These are phyloP conservation scores for Chionis minor DNA, from an alignment of 2,113 vertebrate genomes.

Conservation along the genomic window DNA sequence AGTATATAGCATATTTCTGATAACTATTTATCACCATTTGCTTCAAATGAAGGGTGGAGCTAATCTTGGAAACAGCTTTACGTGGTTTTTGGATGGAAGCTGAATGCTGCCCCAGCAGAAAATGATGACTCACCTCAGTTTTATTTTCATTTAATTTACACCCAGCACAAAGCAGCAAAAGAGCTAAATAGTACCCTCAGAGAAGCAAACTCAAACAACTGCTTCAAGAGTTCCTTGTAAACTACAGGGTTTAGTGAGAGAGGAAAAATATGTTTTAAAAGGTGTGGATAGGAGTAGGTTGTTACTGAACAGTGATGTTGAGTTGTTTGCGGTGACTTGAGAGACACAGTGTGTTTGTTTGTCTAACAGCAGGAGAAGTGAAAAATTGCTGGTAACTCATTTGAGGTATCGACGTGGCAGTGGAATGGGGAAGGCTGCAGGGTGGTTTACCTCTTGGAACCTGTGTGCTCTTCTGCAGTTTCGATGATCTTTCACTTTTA, in stretches of 20 bases:
- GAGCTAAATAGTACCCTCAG: not conserved
- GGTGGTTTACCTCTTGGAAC: not conserved
- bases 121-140: not conserved
- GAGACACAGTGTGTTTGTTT: not conserved
- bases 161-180: not conserved
- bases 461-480: not conserved
- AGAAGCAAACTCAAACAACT: not conserved
- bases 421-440: not conserved
- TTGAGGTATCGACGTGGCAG: accelerated
- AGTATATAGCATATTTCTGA: not conserved
- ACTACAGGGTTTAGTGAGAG: not conserved
- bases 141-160: not conserved
- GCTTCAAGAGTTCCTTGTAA: not conserved
- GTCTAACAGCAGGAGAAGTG: not conserved
- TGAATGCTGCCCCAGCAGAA: not conserved
- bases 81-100: not conserved
- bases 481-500: not conserved
- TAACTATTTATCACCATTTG: not conserved
- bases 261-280: not conserved
- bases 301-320: not conserved
- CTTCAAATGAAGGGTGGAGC: not conserved
- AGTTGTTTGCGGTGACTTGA: not conserved
- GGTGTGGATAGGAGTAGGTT: not conserved
- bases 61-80: not conserved
- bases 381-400: not conserved